Evolutionary conservation across 2,888 invertebrate species (phyloP).

Genomic region (Calameuta pallipes): DNA sequence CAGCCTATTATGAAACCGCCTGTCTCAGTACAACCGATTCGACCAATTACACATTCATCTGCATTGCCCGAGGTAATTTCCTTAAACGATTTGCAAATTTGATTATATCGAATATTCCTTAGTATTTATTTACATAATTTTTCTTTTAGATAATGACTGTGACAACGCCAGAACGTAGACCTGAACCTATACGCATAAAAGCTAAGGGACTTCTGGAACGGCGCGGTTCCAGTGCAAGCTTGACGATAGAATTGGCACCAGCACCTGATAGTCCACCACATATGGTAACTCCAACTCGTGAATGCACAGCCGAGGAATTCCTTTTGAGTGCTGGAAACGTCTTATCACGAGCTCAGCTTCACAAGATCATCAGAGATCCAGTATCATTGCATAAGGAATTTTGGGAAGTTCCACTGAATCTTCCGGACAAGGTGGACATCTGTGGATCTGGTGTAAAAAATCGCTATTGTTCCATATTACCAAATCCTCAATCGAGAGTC

Average conservation of each 20-base stretch:
- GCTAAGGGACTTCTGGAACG: slow-evolving; percentile 82
- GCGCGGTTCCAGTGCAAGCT: slow-evolving; percentile 89
- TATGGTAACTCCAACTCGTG: slow-evolving; percentile 70
- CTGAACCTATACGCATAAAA: slow-evolving; percentile 68
- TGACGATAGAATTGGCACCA: slow-evolving; percentile 80
- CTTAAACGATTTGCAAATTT: not conserved
- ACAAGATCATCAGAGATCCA: slow-evolving; percentile 67
- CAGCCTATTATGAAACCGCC: slow-evolving; percentile 44
- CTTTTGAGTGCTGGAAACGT: slow-evolving; percentile 71
- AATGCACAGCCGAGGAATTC: slow-evolving; percentile 70
- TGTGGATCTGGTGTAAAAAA: slow-evolving; percentile 91
- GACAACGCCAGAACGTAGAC: slow-evolving; percentile 53
- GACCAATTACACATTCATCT: slow-evolving; percentile 27
- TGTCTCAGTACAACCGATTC: slow-evolving; percentile 35
- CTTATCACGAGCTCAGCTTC: slow-evolving; percentile 68
- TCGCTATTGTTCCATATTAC: slow-evolving; percentile 89
- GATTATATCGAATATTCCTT: not conserved
- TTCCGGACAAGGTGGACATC: slow-evolving; percentile 89
- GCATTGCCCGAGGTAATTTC: slow-evolving; percentile 52
- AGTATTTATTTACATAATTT: not conserved
- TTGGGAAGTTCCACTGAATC: slow-evolving; percentile 93
- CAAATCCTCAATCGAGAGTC: slow-evolving; percentile 89
- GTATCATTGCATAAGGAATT: slow-evolving; percentile 84
- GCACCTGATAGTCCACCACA: slow-evolving; percentile 60
- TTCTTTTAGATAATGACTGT: slow-evolving; percentile 49